Conservation (phyloP, 2,113 vertebrate species). For the Thryonomys swinderianus region DNA sequence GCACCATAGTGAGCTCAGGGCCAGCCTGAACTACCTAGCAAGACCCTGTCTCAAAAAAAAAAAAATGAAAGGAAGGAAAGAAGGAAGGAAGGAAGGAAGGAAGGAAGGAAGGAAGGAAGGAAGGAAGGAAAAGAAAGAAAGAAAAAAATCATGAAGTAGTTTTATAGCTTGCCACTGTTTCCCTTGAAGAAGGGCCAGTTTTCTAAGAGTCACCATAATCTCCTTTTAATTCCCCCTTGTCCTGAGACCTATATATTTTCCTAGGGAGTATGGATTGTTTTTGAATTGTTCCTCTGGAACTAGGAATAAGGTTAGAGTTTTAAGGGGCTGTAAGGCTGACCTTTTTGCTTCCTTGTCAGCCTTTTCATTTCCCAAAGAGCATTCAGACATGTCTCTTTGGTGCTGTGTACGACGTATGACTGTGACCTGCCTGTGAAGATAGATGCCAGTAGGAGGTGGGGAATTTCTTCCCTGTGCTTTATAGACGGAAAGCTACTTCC, state of each 20-base stretch:
- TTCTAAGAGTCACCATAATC: not conserved
- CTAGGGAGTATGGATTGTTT: not conserved
- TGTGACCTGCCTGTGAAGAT: not conserved
- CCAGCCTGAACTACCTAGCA: too few species aligned
- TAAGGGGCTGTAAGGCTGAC: not conserved
- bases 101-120: not conserved
- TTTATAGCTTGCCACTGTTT: not conserved
- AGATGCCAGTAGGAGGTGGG: not conserved
- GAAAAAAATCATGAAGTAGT: not conserved
- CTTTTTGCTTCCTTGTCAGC: not conserved
- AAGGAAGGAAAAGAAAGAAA: too few species aligned
- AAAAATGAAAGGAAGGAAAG: not conserved
- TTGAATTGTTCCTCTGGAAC: not conserved
- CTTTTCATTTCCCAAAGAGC: not conserved
- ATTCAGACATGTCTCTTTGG: not conserved
- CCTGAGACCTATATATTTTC: not conserved
- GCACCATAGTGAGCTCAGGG: too few species aligned
- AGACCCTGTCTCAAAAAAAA: too few species aligned
- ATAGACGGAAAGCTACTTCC: not conserved
- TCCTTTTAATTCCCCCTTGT: not conserved
- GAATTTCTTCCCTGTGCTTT: not conserved
- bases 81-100: not conserved
- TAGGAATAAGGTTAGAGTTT: not conserved
- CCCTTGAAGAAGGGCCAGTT: not conserved
- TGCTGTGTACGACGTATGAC: not conserved